Base-by-base conservation (phyloP, 1,140 invertebrate genomes). In the Drosophila arizonae region DNA sequence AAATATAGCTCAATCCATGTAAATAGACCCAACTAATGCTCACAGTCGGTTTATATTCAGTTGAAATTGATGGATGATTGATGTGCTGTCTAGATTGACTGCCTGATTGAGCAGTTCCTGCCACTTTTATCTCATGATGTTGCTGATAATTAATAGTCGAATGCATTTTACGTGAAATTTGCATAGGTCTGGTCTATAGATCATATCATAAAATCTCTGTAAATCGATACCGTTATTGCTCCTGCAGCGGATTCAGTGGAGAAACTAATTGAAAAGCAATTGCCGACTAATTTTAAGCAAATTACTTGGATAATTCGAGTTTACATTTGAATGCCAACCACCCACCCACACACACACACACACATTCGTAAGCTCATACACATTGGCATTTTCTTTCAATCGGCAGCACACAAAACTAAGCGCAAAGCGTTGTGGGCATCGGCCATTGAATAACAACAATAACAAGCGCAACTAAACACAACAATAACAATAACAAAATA, bases 241-340 rank as follows among this genome's bases (percentile, higher is more conserved):
- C 5, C 26, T 51, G 45, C 13, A 36, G 54, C 43, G 45, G 55
- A 10, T 9, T 30, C 36, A 30, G 21, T n/a, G 63, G 51, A 39
- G 17, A 63, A 61, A 52, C 55, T 61, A 65, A 73, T 67, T 64
- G 58, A 67, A 74, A 77, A 79, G 62, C 77, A 80, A 80, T 85
- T 85, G 4, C 50, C 39, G 71, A 85, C 67, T 75, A 80, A 85
- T 85, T 85, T 85, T 72, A 62, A 81, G 75, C 77, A 85, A 80
- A 86, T 80, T 86, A 71, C 74, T 73, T 62, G 58, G 70, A 80
- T 85, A 85, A 80, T 80, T 56, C 64, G 52, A 75, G 69, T 51
- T 43, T 57, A 33, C 66, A 82, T 76, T 76, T 76, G 56, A 72
- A 69, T 78, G 68, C 64, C 54, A 71, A n/a, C 39, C 26, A 48